Base-by-base conservation (phyloP, 2,797 vertebrate genomes). In the Tapera naevia region DNA sequence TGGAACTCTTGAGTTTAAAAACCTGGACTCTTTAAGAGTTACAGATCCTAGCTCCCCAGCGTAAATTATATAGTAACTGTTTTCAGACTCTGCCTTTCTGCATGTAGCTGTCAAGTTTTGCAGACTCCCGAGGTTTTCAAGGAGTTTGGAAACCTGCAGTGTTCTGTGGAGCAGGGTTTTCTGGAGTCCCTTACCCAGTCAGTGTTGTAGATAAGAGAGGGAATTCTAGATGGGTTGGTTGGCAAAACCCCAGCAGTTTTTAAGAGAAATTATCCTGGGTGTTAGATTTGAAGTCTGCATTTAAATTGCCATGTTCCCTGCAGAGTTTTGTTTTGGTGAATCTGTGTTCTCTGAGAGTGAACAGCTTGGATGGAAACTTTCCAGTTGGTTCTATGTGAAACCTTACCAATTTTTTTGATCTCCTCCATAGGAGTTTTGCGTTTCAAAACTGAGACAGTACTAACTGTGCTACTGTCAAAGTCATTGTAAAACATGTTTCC, bases 21-120 rank as follows among this genome's bases (percentile, higher is more conserved):
- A 13, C 19, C 39, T 32, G 33, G 23, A 43, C 25, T 80, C 23
- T 15, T n/a, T 15, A 22, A 13, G 64, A 54, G 9, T 70, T 88
- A 25, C 0, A 3, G 7, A 3, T 84, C 32, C 22, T 12, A 9
- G 5, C 16, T 88, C 8, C 0, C 2, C 28, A 65, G 10, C 11
- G 67, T 53, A 61, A 89, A 8, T 80, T 13, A 15, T 23, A 11
- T 7, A 64, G 21, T 5, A 73, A 10, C 19, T 74, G 5, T 82
- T 86, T 88, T 53, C 41, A 73, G 27, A 5, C 43, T 72, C n/a
- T 65, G 33, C 13, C 86, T 93, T 86, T 51, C 43, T 75, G 43
- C 12, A 7, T 32, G 3, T 17, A 54, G 7, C 27, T 64, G 41
- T 57, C 21, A 41, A 23, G 11, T 60, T 84, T 66, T 87, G 35